Evolutionary conservation across 2,888 invertebrate species (phyloP).

Genomic region (Amphipoea lucens): DNA sequence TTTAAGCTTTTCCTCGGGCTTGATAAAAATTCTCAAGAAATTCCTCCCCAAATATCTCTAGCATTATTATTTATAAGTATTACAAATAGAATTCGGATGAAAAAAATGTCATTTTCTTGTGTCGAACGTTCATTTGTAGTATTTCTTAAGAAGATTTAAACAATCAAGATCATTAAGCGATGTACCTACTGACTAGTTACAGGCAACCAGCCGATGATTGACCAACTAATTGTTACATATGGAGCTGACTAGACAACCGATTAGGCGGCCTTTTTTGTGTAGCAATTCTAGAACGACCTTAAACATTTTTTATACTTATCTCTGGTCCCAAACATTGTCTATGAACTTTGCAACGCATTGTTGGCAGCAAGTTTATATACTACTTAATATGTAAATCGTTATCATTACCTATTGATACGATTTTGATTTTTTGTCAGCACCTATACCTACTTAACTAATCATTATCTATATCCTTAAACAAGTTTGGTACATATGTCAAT

Average conservation of each 20-base stretch:
- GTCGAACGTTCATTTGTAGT: background rate
- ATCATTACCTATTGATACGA: background rate
- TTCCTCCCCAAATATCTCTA: background rate
- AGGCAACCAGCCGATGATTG: constrained; percentile 46
- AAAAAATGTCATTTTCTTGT: background rate
- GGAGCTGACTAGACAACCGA: constrained; percentile 53
- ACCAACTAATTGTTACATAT: constrained; percentile 48
- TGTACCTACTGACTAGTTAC: constrained; percentile 36
- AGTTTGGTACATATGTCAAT: too few relatives aligned
- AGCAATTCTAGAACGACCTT: constrained; percentile 39
- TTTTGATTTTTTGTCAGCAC: background rate
- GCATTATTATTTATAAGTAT: background rate
- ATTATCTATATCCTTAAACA: background rate
- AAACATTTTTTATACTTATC: constrained; percentile 29
- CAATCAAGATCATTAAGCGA: constrained; percentile 45
- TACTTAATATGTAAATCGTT: background rate
- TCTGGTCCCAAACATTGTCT: background rate
- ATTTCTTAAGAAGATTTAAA: background rate
- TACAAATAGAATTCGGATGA: background rate
- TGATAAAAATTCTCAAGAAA: background rate
- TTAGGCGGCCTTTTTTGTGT: constrained; percentile 53
- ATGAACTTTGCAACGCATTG: background rate
- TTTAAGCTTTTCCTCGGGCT: background rate
- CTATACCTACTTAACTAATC: background rate
- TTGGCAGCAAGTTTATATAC: background rate